Evolutionary conservation across 1,140 invertebrate species (phyloP).

Genomic region (Drosophila virilis): DNA sequence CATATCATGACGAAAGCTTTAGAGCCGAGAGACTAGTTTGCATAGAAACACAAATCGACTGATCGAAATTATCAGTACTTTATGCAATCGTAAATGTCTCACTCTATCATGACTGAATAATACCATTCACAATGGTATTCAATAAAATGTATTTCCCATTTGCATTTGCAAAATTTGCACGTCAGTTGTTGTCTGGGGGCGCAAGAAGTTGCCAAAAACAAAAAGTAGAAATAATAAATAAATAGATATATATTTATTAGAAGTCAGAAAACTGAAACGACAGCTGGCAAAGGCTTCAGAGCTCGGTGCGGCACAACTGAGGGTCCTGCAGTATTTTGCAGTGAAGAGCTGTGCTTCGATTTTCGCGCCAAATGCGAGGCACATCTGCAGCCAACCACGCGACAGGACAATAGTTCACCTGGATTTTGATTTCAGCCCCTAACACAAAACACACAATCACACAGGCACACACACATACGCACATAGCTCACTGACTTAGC

Average conservation of each 20-base stretch:
- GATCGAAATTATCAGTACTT: too few species aligned
- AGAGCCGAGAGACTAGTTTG: too few species aligned
- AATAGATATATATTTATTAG: not conserved
- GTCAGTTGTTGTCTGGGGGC: slow-evolving; percentile 55
- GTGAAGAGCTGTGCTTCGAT: not conserved
- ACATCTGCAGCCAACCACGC: slow-evolving; percentile 56
- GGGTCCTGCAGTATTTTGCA: slow-evolving; percentile 7
- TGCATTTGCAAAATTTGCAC: slow-evolving; percentile 32
- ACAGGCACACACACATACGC: not conserved
- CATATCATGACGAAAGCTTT: too few species aligned
- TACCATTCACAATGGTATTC: too few species aligned
- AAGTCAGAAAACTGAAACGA: slow-evolving; percentile 19
- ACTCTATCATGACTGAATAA: too few species aligned
- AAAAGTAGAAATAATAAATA: slow-evolving; percentile 14
- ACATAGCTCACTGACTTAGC: slow-evolving; percentile 39
- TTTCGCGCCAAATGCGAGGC: slow-evolving; percentile 64
- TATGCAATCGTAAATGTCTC: too few species aligned
- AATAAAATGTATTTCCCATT: too few species aligned
- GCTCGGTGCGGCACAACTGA: not conserved
- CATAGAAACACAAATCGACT: too few species aligned
- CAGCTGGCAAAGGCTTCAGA: slow-evolving; percentile 39
- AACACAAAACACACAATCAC: slow-evolving; percentile 23
- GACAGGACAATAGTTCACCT: slow-evolving; percentile 73
- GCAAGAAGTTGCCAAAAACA: slow-evolving; percentile 70
- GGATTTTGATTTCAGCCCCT: slow-evolving; percentile 69